Conservation (phyloP, 2,888 invertebrate species). For the Erebia ligea region DNA sequence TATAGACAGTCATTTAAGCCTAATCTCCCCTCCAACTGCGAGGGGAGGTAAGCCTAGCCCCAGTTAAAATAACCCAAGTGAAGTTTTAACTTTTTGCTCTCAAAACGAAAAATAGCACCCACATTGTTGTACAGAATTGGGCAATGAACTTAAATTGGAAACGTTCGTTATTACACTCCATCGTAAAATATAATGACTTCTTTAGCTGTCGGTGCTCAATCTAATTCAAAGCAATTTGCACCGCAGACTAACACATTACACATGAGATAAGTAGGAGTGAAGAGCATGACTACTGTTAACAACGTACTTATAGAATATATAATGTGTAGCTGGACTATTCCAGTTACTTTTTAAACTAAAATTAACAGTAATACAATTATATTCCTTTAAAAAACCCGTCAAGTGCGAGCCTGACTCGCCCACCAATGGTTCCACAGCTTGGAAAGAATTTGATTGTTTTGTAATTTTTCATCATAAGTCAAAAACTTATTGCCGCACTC, state of each 20-base stretch:
- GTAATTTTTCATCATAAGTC: too few relatives aligned
- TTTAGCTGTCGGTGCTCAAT: slow-evolving; percentile 27
- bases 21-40: not conserved
- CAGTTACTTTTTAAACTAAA: too few relatives aligned
- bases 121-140: slow-evolving; percentile 2
- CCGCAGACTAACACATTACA: not conserved
- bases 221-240: slow-evolving; percentile 27
- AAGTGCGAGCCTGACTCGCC: too few relatives aligned
- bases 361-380: too few relatives aligned
- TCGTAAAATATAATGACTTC: slow-evolving; percentile 26
- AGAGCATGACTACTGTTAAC: not conserved
- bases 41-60: not conserved
- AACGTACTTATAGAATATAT: not conserved
- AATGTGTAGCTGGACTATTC: not conserved
- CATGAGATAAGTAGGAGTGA: not conserved
- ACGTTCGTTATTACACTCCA: slow-evolving; percentile 19
- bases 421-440: too few relatives aligned
- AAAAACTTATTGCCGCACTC: too few relatives aligned
- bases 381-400: too few relatives aligned
- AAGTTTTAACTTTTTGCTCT: not conserved
- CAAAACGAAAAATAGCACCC: not conserved
- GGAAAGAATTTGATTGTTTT: too few relatives aligned
- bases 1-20: not conserved
- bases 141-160: slow-evolving; percentile 15
- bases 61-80: not conserved